Conservation (phyloP, 2,888 invertebrate genomes). For the Litoditis marina region DNA sequence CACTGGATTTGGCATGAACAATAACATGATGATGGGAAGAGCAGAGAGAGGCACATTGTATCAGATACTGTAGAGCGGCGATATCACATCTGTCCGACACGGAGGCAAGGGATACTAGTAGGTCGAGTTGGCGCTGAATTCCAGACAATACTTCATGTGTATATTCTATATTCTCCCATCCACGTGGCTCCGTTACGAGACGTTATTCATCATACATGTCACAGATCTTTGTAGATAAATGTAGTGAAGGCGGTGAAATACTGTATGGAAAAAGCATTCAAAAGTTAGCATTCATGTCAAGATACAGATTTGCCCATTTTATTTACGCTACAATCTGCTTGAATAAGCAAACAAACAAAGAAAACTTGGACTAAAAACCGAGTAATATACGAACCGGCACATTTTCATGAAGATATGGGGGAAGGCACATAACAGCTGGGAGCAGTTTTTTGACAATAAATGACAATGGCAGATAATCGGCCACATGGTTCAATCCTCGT, state of each 20-base stretch:
- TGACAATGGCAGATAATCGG: slow-evolving; percentile 48
- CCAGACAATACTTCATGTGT: too few species aligned
- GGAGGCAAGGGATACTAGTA: slow-evolving; percentile 48
- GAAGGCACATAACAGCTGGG: slow-evolving; percentile 48
- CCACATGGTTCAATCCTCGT: slow-evolving; percentile 48
- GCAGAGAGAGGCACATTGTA: slow-evolving; percentile 49
- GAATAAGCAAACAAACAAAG: too few species aligned
- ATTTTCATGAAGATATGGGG: slow-evolving; percentile 54
- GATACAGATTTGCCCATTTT: neutral
- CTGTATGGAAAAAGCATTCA: too few species aligned
- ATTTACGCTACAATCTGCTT: too few species aligned
- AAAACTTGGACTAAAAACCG: too few species aligned
- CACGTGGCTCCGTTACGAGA: too few species aligned
- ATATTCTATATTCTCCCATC: too few species aligned
- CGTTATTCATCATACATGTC: too few species aligned
- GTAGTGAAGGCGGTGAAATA: too few species aligned
- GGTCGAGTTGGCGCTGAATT: slow-evolving; percentile 56
- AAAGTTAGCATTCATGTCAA: neutral
- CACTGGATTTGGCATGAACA: slow-evolving; percentile 54
- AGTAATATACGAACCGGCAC: slow-evolving; percentile 41
- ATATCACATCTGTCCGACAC: slow-evolving; percentile 58
- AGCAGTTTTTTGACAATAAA: slow-evolving; percentile 51
- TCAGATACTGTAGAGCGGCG: slow-evolving; percentile 38
- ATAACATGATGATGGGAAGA: slow-evolving; percentile 56
- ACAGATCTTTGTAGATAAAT: too few species aligned